phyloP scores from a whole-genome alignment of 2,797 vertebrate genomes.

The Moxostoma hubbsi region DNA sequence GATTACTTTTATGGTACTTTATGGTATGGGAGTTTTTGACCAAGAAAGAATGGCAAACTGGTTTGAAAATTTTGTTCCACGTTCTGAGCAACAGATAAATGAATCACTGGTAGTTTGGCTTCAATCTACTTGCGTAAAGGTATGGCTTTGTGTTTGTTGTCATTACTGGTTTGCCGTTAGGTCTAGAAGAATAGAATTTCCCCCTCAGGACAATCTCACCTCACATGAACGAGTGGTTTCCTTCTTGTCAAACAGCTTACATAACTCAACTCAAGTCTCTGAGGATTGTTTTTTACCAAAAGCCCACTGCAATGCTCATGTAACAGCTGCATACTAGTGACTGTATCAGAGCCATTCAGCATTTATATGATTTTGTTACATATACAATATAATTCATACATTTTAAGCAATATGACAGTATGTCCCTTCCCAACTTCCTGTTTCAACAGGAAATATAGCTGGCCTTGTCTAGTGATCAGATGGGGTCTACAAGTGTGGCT shows the following conservation, averaged over 20 bases:
- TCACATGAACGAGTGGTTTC: slow-evolving; percentile 1
- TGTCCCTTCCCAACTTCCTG: too few species aligned
- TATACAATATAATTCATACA: slow-evolving; percentile 14
- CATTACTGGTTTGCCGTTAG: neutral
- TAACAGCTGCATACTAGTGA: slow-evolving; percentile 25
- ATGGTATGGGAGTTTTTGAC: too few species aligned
- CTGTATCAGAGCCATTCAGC: neutral
- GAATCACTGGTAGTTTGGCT: neutral
- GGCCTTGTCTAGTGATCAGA: too few species aligned
- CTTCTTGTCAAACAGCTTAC: slow-evolving; percentile 3
- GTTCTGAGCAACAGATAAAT: neutral
- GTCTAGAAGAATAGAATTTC: neutral
- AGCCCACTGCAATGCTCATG: slow-evolving; percentile 5
- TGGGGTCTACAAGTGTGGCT: too few species aligned
- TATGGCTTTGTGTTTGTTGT: neutral
- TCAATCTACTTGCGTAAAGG: too few species aligned
- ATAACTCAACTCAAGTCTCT: slow-evolving; percentile 14
- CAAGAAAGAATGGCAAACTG: too few species aligned
- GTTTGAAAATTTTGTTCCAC: too few species aligned
- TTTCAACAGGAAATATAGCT: too few species aligned
- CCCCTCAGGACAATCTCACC: slow-evolving; percentile 20
- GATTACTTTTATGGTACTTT: too few species aligned
- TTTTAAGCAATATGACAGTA: too few species aligned
- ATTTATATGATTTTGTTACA: slow-evolving; percentile 6
- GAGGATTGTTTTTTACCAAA: slow-evolving; percentile 11